Evolutionary conservation across 2,888 invertebrate genomes (phyloP).

Genomic region (Limnephilus rhombicus): DNA sequence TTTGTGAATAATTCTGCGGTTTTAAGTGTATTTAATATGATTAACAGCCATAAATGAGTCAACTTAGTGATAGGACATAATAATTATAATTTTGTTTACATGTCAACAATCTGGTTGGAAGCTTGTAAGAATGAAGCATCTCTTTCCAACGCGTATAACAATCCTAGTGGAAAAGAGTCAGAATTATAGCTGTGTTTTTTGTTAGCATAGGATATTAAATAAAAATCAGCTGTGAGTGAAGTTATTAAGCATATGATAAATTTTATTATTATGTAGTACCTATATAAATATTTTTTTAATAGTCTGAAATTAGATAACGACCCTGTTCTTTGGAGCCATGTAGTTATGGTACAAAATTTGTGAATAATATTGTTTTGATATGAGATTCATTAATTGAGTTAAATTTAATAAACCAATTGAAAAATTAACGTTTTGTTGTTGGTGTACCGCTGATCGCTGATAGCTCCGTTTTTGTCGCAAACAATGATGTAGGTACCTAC

Average conservation of each 20-base stretch:
- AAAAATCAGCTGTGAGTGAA: no score
- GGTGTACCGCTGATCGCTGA: background rate
- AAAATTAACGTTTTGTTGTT: background rate
- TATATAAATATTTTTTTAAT: background rate
- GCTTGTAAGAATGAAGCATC: background rate
- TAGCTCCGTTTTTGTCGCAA: background rate
- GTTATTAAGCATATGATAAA: background rate
- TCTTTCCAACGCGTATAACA: constrained; percentile 12
- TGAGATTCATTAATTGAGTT: background rate
- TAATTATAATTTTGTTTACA: constrained; percentile 52
- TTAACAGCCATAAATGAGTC: constrained; percentile 44
- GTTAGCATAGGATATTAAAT: no score
- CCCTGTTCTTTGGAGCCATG: background rate
- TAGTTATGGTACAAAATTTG: background rate
- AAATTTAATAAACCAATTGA: background rate
- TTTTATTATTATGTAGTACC: background rate
- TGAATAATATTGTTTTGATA: background rate
- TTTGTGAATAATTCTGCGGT: constrained; percentile 55
- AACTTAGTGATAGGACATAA: constrained; percentile 37
- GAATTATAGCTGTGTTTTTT: background rate
- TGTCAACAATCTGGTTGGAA: constrained; percentile 42
- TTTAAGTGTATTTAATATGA: background rate
- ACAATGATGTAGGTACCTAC: no score
- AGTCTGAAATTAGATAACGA: background rate
- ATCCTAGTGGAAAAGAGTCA: background rate